These are phyloP conservation scores for Dicrostonyx torquatus DNA, from an alignment of 2,797 vertebrate species.

Conservation along the genomic window DNA sequence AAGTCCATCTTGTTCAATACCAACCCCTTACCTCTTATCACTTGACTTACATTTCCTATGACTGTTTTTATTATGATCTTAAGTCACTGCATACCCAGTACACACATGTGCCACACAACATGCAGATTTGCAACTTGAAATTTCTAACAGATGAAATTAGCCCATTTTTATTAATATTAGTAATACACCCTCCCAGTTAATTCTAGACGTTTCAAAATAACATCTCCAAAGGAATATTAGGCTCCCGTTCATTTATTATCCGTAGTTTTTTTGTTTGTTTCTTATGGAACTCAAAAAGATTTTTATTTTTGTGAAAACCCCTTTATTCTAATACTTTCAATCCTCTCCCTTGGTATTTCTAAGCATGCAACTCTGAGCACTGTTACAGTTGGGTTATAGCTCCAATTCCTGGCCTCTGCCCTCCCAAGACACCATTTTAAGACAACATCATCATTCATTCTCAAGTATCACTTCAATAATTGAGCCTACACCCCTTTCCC, in stretches of 20 bases:
- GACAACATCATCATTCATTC: not conserved
- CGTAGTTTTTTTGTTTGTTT: not conserved
- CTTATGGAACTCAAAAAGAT: not conserved
- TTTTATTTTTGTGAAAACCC: not conserved
- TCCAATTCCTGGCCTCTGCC: not conserved
- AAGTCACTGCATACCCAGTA: not conserved
- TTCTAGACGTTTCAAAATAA: not conserved
- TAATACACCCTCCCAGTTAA: not conserved
- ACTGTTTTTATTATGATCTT: not conserved
- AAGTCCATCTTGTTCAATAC: not conserved
- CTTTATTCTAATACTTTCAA: not conserved
- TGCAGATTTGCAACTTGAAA: not conserved
- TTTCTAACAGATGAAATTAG: not conserved
- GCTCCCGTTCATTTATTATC: not conserved
- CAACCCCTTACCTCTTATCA: not conserved
- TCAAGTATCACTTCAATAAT: not conserved
- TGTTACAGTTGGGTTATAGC: not conserved
- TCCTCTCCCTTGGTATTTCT: not conserved
- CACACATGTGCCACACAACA: not conserved
- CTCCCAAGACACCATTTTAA: not conserved
- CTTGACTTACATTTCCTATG: not conserved
- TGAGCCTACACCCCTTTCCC: not conserved
- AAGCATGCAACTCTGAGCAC: not conserved
- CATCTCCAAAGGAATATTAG: not conserved
- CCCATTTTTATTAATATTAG: not conserved